A percentile compares a stretch with the other conserved stretches of the same genome.
These are phyloP conservation scores for Enteromius trimaculatus DNA, from an alignment of 2,797 vertebrate genomes.

Conservation along the genomic window DNA sequence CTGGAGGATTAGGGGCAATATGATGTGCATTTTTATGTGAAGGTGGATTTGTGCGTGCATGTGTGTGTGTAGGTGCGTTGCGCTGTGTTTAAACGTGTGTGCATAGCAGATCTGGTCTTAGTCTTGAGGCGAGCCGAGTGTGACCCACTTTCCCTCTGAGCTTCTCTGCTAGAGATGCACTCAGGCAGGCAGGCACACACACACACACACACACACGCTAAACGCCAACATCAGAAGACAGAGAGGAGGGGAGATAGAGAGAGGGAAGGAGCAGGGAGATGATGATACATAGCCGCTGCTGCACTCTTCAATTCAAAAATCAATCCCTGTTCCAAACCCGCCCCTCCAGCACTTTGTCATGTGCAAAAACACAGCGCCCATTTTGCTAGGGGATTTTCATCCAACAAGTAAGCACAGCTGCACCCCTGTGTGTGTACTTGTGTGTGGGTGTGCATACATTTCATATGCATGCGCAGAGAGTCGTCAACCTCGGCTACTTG, in stretches of 20 bases:
- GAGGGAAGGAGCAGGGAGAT: slow-evolving; percentile 45
- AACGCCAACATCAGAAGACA: slow-evolving; percentile 54
- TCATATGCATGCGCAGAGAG: slow-evolving; percentile 19
- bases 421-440: slow-evolving; percentile 37
- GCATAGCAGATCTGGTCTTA: slow-evolving; percentile 55
- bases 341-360: slow-evolving; percentile 46
- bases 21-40: slow-evolving; percentile 43
- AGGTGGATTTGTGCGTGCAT: slow-evolving; percentile 43
- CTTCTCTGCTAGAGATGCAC: slow-evolving; percentile 52
- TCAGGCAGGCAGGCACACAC: slow-evolving; percentile 40
- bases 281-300: slow-evolving; percentile 58
- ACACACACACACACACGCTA: slow-evolving; percentile 41
- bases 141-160: slow-evolving; percentile 61
- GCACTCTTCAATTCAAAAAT: slow-evolving; percentile 61
- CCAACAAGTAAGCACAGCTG: slow-evolving; percentile 49
- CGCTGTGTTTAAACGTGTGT: slow-evolving; percentile 41
- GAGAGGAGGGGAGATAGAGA: slow-evolving; percentile 43
- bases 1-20: slow-evolving; percentile 44
- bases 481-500: slow-evolving; percentile 15
- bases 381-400: slow-evolving; percentile 44
- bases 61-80: slow-evolving; percentile 43
- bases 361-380: slow-evolving; percentile 51
- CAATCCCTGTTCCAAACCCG: slow-evolving; percentile 54
- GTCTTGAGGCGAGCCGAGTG: slow-evolving; percentile 59
- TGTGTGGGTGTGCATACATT: slow-evolving; percentile 39